Evolutionary conservation across 2,888 invertebrate species (phyloP).

Genomic region (Cotesia congregata): DNA sequence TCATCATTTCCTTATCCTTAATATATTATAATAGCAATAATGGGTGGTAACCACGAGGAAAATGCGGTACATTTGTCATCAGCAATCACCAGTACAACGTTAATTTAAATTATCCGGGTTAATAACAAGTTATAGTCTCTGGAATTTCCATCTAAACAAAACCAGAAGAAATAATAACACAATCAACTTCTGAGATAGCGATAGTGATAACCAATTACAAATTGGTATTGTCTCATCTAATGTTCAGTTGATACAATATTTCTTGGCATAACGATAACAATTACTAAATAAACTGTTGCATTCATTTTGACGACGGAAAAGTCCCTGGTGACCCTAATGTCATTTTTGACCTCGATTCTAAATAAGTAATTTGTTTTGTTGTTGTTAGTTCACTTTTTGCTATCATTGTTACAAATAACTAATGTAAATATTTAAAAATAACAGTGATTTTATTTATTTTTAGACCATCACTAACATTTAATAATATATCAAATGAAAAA

Average conservation of each 20-base stretch:
- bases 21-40: conserved; percentile 26
- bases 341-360: conserved; percentile 44
- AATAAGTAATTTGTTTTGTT: background rate
- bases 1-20: conserved; percentile 13
- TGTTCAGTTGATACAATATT: background rate
- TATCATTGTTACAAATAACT: too few species aligned
- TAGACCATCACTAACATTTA: too few species aligned
- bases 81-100: background rate
- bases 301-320: conserved; percentile 22
- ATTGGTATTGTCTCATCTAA: background rate
- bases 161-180: background rate
- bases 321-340: conserved; percentile 44
- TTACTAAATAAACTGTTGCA: conserved; percentile 18
- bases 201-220: background rate
- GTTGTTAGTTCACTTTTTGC: too few species aligned
- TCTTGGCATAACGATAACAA: background rate
- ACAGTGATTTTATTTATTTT: too few species aligned
- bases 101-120: conserved; percentile 35
- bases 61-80: conserved; percentile 36
- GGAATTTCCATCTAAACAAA: conserved; percentile 19
- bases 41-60: conserved; percentile 26
- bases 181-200: background rate
- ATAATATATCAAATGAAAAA: too few species aligned
- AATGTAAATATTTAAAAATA: too few species aligned
- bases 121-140: conserved; percentile 18